Evolutionary conservation across 2,113 vertebrate species (phyloP).

Genomic region (Nettapus auritus): DNA sequence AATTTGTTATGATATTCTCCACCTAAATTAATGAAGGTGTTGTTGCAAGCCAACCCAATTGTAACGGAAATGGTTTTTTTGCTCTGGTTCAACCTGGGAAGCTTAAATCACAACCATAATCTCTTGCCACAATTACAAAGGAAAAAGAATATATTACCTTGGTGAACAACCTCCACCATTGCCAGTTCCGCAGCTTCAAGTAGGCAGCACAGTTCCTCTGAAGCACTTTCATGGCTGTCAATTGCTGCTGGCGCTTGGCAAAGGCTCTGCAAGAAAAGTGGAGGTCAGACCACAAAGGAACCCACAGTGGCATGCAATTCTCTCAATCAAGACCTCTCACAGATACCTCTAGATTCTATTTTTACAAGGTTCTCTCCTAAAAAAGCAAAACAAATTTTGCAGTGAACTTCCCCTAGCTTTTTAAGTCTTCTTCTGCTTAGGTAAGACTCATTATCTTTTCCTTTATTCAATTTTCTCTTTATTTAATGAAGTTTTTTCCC

Average conservation of each 20-base stretch:
- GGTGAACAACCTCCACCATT: slow-evolving; percentile 99
- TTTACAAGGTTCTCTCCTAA: neutral
- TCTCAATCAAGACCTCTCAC: neutral
- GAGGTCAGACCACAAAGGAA: slow-evolving; percentile 1
- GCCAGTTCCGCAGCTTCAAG: slow-evolving; percentile 97
- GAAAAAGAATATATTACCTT: slow-evolving; percentile 80
- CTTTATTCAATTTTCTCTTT: neutral
- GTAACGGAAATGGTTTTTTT: neutral
- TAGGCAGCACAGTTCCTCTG: slow-evolving; percentile 99
- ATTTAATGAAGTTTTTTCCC: neutral
- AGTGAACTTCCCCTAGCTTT: neutral
- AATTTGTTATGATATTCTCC: neutral
- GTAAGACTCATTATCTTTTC: neutral
- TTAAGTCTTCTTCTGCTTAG: neutral
- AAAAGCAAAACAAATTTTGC: neutral
- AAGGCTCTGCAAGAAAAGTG: slow-evolving; percentile 84
- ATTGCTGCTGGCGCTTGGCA: slow-evolving; percentile 93
- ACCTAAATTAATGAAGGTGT: neutral
- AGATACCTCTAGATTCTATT: neutral
- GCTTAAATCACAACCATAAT: neutral
- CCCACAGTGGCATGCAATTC: neutral
- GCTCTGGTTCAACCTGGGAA: neutral
- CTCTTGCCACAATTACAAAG: neutral
- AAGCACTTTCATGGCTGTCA: slow-evolving; percentile 97
- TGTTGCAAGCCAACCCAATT: neutral